Evolutionary conservation across 1,140 invertebrate genomes (phyloP).

Genomic region (Halesus radiatus): DNA sequence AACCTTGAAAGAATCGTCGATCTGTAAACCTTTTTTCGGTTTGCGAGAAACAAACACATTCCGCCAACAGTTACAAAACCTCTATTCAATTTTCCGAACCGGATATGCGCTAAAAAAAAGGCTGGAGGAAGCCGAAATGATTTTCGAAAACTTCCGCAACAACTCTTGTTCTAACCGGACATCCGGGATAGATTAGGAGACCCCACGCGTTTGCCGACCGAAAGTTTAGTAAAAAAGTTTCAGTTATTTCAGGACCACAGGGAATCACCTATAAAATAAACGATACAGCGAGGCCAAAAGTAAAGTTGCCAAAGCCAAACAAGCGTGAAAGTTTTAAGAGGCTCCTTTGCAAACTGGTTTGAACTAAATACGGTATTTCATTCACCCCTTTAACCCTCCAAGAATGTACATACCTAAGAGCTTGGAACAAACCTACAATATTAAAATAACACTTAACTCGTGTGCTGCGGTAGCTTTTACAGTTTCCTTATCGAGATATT

Average conservation of each 20-base stretch:
- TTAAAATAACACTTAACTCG: conserved; percentile 16
- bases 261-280: conserved; percentile 49
- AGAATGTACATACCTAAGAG: background rate
- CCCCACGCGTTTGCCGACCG: conserved; percentile 20
- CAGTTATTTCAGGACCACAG: conserved; percentile 3
- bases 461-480: background rate
- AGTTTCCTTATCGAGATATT: background rate
- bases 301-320: conserved; percentile 41
- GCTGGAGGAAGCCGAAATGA: conserved; percentile 23
- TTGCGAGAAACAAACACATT: conserved; percentile 22
- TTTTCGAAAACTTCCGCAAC: conserved; percentile 39
- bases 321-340: conserved; percentile 41
- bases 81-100: conserved; percentile 26
- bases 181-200: conserved; percentile 40
- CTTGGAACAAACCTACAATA: background rate
- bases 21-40: background rate
- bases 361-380: conserved; percentile 26
- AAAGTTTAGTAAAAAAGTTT: conserved; percentile 40
- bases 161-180: conserved; percentile 42
- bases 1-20: background rate
- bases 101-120: conserved; percentile 29
- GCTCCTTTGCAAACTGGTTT: conserved; percentile 24
- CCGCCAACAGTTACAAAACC: conserved; percentile 25
- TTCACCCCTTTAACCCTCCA: conserved; percentile 2
- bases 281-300: conserved; percentile 32